Base-by-base conservation (phyloP, 2,888 invertebrate genomes). In the Drosophila kambysellisi region DNA sequence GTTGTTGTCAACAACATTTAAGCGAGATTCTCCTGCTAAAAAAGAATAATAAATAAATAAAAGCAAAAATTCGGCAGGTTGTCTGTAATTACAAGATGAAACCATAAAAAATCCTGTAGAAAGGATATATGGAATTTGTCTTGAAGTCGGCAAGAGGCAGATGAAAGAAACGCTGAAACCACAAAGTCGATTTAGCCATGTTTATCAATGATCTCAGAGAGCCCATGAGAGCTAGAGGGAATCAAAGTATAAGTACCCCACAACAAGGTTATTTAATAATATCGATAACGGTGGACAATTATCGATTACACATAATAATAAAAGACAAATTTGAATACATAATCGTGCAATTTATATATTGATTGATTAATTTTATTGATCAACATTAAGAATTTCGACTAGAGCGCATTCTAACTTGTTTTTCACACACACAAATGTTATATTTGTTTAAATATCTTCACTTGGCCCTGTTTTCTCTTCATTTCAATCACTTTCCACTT, bases 401-500 rank as follows among this genome's bases (percentile, higher is more conserved):
- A 0, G 43, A 11, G 5, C 20, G 15, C 25, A 8, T 46, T 15
- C 25, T 25, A 46, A 25, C 25, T 46, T 25, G 25, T 25, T 25
- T 25, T 25, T 12, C 7, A 2, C 25, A 2, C 25, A 2, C n/a
- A 41, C 12, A 46, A 46, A 15, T 2, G 8, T 15, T 15, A 8
- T 46, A n/a, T 30, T 20, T 37, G 29, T 46, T 54, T 11, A 25
- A 33, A 11, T 46, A 20, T 32, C 17, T 39, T 32, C 50, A 32
- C 20, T 29, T 30, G 20, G 41, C 15, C 17, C 33, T 46, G 33
- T 54, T 68, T 59, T 50, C 41, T 54, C 30, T 59, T 20, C 56
- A 32, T 54, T 64, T 72, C 73, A 51, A 52, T 70, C 41, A 46
- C 52, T 60, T 60, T 46, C 35, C 52, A 37, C 30, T 43, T 15